A percentile compares a stretch with the other conserved stretches of the same genome.
phyloP scores from a whole-genome alignment of 2,113 vertebrate genomes.

The Oplegnathus fasciatus region DNA sequence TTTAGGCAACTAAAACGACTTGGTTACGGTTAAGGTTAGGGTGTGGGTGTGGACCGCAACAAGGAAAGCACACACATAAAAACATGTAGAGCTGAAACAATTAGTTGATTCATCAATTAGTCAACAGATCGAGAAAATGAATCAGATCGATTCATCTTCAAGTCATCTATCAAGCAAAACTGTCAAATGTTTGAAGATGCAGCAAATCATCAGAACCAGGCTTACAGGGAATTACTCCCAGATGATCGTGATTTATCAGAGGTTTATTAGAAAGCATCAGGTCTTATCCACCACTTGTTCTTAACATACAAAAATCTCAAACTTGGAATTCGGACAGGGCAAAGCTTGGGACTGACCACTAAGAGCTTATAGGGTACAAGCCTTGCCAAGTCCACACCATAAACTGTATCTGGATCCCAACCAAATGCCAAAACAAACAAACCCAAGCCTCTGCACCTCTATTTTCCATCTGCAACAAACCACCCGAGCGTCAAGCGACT shows the following conservation, averaged over 20 bases:
- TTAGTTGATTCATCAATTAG: no score
- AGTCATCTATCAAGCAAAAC: neutral
- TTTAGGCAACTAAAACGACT: neutral
- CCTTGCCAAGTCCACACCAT: slow-evolving; percentile 6
- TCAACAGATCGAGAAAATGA: no score
- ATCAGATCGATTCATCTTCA: neutral
- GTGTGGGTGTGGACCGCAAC: no score
- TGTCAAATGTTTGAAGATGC: no score
- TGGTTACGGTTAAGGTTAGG: neutral
- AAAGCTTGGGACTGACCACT: slow-evolving; percentile 1
- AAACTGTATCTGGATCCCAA: slow-evolving; percentile 53
- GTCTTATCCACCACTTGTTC: neutral
- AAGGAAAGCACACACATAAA: no score
- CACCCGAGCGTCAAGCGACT: slow-evolving; percentile 66
- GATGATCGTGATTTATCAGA: neutral
- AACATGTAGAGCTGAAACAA: no score
- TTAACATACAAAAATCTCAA: neutral
- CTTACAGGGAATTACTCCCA: neutral
- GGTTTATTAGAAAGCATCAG: neutral
- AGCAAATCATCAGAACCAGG: neutral
- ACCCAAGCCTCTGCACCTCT: slow-evolving; percentile 50
- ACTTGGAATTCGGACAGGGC: neutral
- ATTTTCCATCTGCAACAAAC: slow-evolving; percentile 75
- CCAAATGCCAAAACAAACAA: slow-evolving; percentile 71
- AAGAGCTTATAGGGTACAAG: neutral